A percentile compares a stretch with the other conserved stretches of the same genome.
phyloP scores from a whole-genome alignment of 1,140 invertebrate genomes.

The Brachionus rubens region DNA sequence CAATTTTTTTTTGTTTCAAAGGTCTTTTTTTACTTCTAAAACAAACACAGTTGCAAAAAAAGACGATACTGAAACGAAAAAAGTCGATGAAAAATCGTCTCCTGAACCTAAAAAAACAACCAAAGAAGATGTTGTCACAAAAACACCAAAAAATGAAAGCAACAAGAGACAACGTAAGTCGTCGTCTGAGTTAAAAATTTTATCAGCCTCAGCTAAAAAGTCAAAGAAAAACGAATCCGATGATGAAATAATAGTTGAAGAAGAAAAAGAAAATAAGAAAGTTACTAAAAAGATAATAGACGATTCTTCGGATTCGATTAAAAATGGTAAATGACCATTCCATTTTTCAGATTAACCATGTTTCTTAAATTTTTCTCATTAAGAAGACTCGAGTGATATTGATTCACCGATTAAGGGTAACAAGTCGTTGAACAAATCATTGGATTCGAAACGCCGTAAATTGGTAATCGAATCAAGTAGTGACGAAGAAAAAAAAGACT shows the following conservation, averaged over 20 bases:
- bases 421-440: constrained; percentile 8
- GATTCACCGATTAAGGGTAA: constrained; percentile 5
- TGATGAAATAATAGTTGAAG: constrained; percentile 13
- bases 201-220: constrained; percentile 28
- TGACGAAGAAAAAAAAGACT: constrained; percentile 4
- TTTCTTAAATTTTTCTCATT: neutral
- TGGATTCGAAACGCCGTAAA: neutral
- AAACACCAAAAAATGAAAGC: constrained; percentile 7
- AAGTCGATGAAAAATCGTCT: neutral
- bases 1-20: neutral
- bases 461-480: constrained; percentile 33
- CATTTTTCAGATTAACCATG: neutral
- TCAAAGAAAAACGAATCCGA: constrained; percentile 30
- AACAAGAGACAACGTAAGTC: constrained; percentile 35
- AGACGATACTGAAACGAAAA: neutral
- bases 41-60: constrained; percentile 18
- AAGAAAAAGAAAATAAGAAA: constrained; percentile 33
- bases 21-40: constrained; percentile 33
- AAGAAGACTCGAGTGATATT: neutral
- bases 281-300: neutral
- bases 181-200: constrained; percentile 28
- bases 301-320: constrained; percentile 10
- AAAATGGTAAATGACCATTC: neutral
- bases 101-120: neutral
- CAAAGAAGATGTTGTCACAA: neutral